Conservation (phyloP, 2,888 invertebrate species). For the Baronia brevicornis region DNA sequence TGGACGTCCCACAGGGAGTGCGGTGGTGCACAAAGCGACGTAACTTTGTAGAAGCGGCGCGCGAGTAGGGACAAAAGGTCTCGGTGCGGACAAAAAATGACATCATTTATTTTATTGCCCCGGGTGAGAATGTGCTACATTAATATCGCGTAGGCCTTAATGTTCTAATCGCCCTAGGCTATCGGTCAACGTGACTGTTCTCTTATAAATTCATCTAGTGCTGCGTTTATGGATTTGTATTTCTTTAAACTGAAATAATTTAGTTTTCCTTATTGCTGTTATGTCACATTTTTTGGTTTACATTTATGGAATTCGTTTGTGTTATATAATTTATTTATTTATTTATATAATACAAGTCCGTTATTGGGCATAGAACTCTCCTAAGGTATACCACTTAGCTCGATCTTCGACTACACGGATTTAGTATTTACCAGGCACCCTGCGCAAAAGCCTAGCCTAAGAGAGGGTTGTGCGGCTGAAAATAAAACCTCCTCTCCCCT, state of each 20-base stretch:
- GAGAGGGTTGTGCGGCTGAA: no score
- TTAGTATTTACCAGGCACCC: no score
- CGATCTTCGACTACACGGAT: no score
- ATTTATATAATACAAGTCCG: no score
- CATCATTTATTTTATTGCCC: slow-evolving; percentile 74
- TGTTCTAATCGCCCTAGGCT: slow-evolving; percentile 63
- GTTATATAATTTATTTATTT: no score
- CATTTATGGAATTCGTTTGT: not conserved
- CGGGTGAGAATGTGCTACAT: slow-evolving; percentile 70
- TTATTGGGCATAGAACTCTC: no score
- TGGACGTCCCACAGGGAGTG: slow-evolving; percentile 56
- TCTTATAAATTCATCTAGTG: slow-evolving; percentile 24
- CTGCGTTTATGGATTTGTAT: slow-evolving; percentile 19
- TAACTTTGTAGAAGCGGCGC: slow-evolving; percentile 49
- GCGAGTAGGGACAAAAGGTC: slow-evolving; percentile 59
- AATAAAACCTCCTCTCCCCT: no score
- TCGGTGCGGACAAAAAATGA: slow-evolving; percentile 70
- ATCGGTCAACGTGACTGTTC: slow-evolving; percentile 42
- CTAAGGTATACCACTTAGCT: no score
- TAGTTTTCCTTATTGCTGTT: slow-evolving; percentile 12
- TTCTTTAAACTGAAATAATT: slow-evolving; percentile 19
- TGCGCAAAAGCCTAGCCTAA: no score
- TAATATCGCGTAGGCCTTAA: slow-evolving; percentile 69
- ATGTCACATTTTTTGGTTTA: not conserved
- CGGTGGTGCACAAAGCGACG: slow-evolving; percentile 46